phyloP scores from a whole-genome alignment of 2,888 invertebrate species.

The Polydrusus pterygomalis region DNA sequence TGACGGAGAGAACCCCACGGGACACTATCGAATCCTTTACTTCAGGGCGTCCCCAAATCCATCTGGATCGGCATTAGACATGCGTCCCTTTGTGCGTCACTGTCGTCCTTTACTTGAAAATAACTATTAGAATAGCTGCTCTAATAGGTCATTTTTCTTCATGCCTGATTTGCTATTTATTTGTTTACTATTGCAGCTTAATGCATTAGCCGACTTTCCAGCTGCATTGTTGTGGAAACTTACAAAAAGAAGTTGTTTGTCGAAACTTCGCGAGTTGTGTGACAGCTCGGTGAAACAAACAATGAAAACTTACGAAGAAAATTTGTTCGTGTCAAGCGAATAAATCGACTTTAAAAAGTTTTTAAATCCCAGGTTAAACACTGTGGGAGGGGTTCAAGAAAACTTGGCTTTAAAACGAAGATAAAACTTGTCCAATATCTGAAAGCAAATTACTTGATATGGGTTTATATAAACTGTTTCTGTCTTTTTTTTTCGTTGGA shows the following conservation, averaged over 20 bases:
- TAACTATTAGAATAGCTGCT: too few species aligned
- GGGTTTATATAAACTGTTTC: too few species aligned
- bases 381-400: background rate
- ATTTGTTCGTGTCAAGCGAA: slow-evolving; percentile 14
- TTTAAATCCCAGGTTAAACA: background rate
- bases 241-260: background rate
- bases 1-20: too few species aligned
- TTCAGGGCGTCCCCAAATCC: too few species aligned
- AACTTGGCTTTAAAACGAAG: background rate
- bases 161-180: too few species aligned
- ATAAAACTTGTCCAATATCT: background rate
- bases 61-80: too few species aligned
- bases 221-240: background rate
- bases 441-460: too few species aligned
- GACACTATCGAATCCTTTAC: too few species aligned
- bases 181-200: background rate
- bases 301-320: slow-evolving; percentile 14
- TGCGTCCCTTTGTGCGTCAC: too few species aligned
- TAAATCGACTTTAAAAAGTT: slow-evolving; percentile 11
- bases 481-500: too few species aligned
- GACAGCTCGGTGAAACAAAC: slow-evolving; percentile 14
- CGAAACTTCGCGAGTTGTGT: slow-evolving; percentile 15
- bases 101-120: too few species aligned
- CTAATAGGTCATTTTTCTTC: too few species aligned
- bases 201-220: background rate